phyloP scores from a whole-genome alignment of 2,888 invertebrate species.

The Fragum sueziense region DNA sequence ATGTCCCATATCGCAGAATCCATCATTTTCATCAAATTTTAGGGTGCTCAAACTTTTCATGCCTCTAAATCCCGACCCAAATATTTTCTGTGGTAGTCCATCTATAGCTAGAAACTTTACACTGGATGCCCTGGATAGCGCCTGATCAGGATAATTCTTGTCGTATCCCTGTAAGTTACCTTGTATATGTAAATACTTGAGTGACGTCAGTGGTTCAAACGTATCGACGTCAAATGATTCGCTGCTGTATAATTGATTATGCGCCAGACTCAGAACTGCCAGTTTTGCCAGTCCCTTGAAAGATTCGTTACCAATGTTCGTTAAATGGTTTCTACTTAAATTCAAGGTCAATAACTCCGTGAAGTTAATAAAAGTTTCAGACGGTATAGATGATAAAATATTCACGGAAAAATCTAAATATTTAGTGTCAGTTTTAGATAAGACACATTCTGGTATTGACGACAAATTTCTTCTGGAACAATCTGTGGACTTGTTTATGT shows the following conservation, averaged over 20 bases:
- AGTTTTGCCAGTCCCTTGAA: background rate
- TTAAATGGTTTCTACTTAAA: background rate
- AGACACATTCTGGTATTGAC: background rate
- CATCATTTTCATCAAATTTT: background rate
- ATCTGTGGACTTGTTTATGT: background rate
- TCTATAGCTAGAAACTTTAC: constrained; percentile 3
- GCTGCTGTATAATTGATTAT: background rate
- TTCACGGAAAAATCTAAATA: constrained; percentile 9
- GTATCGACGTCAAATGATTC: background rate
- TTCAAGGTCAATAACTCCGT: background rate
- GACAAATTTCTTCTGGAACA: background rate
- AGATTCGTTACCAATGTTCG: background rate
- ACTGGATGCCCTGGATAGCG: background rate
- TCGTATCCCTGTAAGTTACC: background rate
- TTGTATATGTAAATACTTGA: background rate
- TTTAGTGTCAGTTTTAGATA: background rate
- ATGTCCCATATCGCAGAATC: background rate
- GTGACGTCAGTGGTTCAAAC: background rate
- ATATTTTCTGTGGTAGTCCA: background rate
- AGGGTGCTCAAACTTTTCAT: background rate
- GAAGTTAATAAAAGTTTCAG: background rate
- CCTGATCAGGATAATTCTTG: background rate
- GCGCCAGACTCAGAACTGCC: background rate
- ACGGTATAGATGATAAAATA: background rate
- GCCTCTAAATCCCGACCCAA: background rate